Conservation (phyloP, 1,140 invertebrate species). For the Sinella curviseta region DNA sequence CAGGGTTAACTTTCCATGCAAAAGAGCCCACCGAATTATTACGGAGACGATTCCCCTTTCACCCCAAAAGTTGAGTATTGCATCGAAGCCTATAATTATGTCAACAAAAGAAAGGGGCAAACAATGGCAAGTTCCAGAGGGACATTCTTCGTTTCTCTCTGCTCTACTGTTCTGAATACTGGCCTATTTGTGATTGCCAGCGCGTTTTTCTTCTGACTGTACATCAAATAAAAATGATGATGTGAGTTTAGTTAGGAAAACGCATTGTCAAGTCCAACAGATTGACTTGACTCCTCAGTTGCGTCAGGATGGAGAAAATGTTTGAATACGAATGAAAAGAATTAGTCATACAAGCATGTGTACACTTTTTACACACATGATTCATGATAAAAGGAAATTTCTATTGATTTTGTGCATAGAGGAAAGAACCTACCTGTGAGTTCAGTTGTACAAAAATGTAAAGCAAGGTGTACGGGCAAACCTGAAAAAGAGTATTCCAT, state of each 20-base stretch:
- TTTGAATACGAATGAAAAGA: not conserved
- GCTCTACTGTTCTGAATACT: not conserved
- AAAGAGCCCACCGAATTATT: not conserved
- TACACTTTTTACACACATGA: not conserved
- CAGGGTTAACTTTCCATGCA: not conserved
- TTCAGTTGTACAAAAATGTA: not conserved
- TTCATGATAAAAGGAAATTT: not conserved
- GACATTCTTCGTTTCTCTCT: not conserved
- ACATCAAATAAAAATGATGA: too few species aligned
- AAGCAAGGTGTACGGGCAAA: not conserved
- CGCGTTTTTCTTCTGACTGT: too few species aligned
- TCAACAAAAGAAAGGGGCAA: not conserved
- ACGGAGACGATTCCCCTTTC: not conserved
- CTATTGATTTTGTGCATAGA: slow-evolving; percentile 4
- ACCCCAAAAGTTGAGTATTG: not conserved
- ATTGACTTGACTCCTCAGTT: not conserved
- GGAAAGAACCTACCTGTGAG: not conserved
- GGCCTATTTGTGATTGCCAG: not conserved
- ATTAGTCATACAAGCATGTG: too few species aligned
- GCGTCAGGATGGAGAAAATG: not conserved
- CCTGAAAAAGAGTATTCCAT: not conserved
- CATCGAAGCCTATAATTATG: slow-evolving; percentile 20
- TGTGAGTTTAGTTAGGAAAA: too few species aligned
- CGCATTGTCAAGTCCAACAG: not conserved
- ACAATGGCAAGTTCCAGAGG: not conserved